phyloP scores from a whole-genome alignment of 2,888 invertebrate species.

The Heliconius ismenius region DNA sequence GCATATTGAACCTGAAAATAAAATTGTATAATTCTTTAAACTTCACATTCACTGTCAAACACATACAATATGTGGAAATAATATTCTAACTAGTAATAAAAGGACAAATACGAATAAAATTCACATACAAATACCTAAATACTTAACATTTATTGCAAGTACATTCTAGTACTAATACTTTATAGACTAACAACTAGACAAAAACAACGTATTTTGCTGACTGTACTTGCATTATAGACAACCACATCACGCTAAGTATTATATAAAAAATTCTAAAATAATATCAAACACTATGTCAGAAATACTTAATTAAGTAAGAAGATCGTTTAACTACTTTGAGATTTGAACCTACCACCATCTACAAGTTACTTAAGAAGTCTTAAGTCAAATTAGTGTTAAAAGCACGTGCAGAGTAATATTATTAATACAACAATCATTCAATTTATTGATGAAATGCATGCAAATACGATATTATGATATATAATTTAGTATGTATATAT shows the following conservation, averaged over 20 bases:
- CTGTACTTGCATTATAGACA: constrained; percentile 10
- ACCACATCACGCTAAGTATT: background rate
- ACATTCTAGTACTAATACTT: background rate
- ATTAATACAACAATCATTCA: background rate
- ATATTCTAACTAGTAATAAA: background rate
- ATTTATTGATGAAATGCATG: constrained; percentile 6
- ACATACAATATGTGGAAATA: background rate
- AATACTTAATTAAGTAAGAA: background rate
- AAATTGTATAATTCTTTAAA: background rate
- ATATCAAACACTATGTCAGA: background rate
- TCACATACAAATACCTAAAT: constrained; percentile 4
- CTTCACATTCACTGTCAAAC: background rate
- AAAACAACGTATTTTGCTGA: background rate
- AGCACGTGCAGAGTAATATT: constrained; percentile 2
- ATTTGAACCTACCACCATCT: constrained; percentile 2
- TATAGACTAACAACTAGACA: background rate
- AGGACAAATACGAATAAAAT: background rate
- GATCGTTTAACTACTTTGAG: background rate
- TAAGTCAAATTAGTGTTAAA: background rate
- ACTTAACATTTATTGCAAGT: constrained; percentile 19
- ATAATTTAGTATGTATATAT: background rate
- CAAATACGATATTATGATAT: background rate
- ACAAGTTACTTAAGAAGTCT: background rate
- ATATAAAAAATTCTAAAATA: background rate
- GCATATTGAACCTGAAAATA: background rate